These are phyloP conservation scores for Rotaria macrura DNA, from an alignment of 2,888 invertebrate genomes.

Conservation along the genomic window DNA sequence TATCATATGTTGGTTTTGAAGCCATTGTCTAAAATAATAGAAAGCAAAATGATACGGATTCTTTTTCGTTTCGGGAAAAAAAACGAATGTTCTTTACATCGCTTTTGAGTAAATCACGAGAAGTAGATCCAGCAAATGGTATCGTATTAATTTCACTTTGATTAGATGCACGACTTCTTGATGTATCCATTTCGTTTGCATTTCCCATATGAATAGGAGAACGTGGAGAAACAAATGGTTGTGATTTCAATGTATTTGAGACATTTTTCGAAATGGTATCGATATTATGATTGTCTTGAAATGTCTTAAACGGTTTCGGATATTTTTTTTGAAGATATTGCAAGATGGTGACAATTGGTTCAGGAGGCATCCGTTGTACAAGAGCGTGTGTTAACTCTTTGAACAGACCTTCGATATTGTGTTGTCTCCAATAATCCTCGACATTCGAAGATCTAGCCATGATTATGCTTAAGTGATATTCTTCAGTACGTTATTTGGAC, in stretches of 20 bases:
- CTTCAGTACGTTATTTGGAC: neutral
- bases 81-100: neutral
- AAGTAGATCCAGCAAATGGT: neutral
- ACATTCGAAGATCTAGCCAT: neutral
- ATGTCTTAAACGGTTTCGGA: neutral
- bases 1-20: neutral
- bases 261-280: neutral
- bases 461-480: neutral
- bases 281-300: neutral
- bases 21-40: neutral
- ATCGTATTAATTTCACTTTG: neutral
- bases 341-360: neutral
- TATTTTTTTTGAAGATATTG: conserved; percentile 10
- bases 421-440: neutral
- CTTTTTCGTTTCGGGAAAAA: neutral
- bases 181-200: neutral
- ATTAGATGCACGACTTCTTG: neutral
- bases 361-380: neutral
- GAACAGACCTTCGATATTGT: neutral
- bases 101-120: neutral
- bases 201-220: neutral
- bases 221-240: neutral
- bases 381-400: neutral
- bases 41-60: no score
- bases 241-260: neutral